phyloP scores from a whole-genome alignment of 2,888 invertebrate genomes.

The Thysanoteuthis rhombus region DNA sequence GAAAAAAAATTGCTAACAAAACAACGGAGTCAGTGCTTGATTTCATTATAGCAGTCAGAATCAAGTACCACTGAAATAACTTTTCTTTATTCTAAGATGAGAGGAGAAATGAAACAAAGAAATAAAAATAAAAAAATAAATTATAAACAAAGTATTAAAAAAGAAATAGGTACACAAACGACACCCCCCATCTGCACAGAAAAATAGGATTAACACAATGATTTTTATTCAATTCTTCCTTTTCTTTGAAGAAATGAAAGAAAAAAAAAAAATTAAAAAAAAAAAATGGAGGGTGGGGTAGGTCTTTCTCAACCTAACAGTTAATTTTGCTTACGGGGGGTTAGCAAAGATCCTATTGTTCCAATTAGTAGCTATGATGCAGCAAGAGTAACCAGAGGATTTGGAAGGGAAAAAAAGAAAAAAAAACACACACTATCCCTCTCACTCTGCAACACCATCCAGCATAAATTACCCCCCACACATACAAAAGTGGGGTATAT shows the following conservation, averaged over 20 bases:
- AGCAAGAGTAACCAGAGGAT: not conserved
- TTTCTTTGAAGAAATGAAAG: not conserved
- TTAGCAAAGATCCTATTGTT: not conserved
- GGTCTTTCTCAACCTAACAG: not conserved
- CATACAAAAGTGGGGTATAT: not conserved
- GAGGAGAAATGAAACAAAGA: not conserved
- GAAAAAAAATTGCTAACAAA: not conserved
- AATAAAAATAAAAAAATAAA: not conserved
- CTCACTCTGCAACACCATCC: not conserved
- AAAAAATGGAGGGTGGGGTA: too few species aligned
- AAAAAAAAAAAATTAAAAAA: not conserved
- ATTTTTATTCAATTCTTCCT: not conserved
- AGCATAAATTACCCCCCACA: not conserved
- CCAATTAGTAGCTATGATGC: not conserved
- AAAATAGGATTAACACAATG: not conserved
- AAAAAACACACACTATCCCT: not conserved
- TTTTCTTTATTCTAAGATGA: not conserved
- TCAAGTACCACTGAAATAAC: not conserved
- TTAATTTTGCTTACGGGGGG: not conserved
- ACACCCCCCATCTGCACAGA: not conserved
- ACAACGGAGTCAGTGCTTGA: not conserved
- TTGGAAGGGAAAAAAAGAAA: not conserved
- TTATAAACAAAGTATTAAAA: not conserved
- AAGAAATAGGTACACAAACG: not conserved
- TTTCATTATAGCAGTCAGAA: not conserved